Evolutionary conservation across 2,113 vertebrate species (phyloP), one percentile per base, ranked within the genome.

Genomic region (Spilogale gracilis): DNA sequence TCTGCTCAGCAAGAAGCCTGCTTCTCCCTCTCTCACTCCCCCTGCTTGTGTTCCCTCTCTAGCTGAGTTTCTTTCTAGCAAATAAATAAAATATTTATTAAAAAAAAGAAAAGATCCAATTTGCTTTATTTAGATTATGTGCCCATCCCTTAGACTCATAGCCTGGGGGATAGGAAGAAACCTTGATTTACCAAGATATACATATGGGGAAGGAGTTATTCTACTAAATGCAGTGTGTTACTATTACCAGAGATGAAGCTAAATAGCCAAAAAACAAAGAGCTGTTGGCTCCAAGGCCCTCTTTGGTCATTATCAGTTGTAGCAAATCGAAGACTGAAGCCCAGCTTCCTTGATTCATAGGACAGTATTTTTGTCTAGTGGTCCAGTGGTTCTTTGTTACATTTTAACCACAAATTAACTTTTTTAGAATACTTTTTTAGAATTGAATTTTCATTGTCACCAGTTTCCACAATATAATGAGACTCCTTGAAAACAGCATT

Each of bases 321-420:
- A 43, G 38, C 12, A 58, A 84, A 84, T 76, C 20, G 21, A 48
- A 60, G 56, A 48, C 79, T 89, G 63, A 87, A 89, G 76, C 56
- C 43, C 18, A 61, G 32, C 63, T 7, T 27, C 30, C 27, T 45
- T 89, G 21, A 80, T 61, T 94, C 10, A 52, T 61, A 71, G 43
- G 52, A 17, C 43, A 63, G 16, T 81, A 54, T 71, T 73, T 83
- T 83, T 95, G 78, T 65, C 27, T 27, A 65, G 4, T 83, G 27
- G 82, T 63, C 17, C 25, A 74, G 79, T 43, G 17, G 30, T 56
- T 91, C 65, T 74, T 74, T 95, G 58, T 95, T 85, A 60, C 5
- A 48, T 67, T 78, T 83, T 95, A 90, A 52, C 58, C 50, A 83
- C 17, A 56, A 78, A 79, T 95, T 95, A 56, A 73, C 91, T 91